Conservation (phyloP, 2,113 vertebrate genomes). For the Benitochromis conjunctus region DNA sequence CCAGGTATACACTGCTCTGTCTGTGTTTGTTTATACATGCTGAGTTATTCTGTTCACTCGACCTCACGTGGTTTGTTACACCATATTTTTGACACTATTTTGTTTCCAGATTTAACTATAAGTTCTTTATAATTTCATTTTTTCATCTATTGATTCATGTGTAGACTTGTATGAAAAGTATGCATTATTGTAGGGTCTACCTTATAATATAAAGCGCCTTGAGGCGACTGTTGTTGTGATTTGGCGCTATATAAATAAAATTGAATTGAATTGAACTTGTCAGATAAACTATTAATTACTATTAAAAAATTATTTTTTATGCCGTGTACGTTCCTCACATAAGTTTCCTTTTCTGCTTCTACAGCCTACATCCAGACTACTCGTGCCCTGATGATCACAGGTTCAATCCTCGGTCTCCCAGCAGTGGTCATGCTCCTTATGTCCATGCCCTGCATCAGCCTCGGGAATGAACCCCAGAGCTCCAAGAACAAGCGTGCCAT, state of each 20-base stretch:
- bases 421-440: constrained; percentile 85
- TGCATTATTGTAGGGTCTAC: too few species aligned
- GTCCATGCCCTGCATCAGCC: constrained; percentile 89
- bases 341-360: not conserved
- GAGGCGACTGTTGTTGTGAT: too few species aligned
- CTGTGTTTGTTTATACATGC: not conserved
- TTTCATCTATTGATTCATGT: not conserved
- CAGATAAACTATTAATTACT: not conserved
- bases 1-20: constrained; percentile 79
- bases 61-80: not conserved
- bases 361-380: constrained; percentile 90
- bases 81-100: not conserved
- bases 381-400: constrained; percentile 90
- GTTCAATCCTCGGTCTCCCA: constrained; percentile 87
- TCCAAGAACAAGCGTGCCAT: constrained; percentile 87
- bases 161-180: not conserved
- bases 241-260: too few species aligned
- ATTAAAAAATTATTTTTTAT: not conserved
- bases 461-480: constrained; percentile 83
- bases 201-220: too few species aligned
- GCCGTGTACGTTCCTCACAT: not conserved
- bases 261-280: not conserved
- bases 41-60: not conserved
- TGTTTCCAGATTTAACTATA: not conserved
- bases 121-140: not conserved